phyloP scores from a whole-genome alignment of 1,140 invertebrate genomes.

The Zaprionus kolodkinae region DNA sequence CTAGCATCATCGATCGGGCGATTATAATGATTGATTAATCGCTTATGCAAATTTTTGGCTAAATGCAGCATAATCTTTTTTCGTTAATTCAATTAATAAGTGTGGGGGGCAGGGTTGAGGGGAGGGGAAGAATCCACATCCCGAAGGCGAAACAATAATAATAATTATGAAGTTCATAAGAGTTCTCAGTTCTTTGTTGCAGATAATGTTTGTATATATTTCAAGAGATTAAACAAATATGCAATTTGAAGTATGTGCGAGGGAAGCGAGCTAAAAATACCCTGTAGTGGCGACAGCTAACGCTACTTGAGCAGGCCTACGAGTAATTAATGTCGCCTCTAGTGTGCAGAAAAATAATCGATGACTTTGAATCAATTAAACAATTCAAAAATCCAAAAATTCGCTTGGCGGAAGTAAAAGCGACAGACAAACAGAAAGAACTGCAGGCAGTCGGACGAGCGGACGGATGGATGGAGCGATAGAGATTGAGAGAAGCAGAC shows the following conservation, averaged over 20 bases:
- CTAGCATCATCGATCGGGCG: conserved; percentile 33
- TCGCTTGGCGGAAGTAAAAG: conserved; percentile 75
- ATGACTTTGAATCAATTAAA: conserved; percentile 71
- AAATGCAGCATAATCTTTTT: conserved; percentile 74
- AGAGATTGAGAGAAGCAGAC: conserved; percentile 32
- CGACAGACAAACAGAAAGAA: conserved; percentile 31
- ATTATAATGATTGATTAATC: conserved; percentile 74
- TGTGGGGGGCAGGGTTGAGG: background rate
- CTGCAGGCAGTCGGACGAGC: conserved; percentile 46
- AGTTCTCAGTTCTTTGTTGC: conserved; percentile 39
- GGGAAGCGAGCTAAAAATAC: conserved; percentile 9
- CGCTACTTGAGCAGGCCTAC: conserved; percentile 76
- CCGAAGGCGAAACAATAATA: conserved; percentile 45
- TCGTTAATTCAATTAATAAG: conserved; percentile 75
- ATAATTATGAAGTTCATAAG: conserved; percentile 32
- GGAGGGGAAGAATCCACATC: conserved; percentile 8
- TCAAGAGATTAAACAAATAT: conserved; percentile 3
- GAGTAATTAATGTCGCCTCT: conserved; percentile 74
- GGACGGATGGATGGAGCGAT: conserved; percentile 6
- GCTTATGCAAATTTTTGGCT: conserved; percentile 68
- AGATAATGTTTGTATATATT: background rate
- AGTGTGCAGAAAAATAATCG: conserved; percentile 63
- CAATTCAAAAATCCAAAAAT: conserved; percentile 58
- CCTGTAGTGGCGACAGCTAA: conserved; percentile 38
- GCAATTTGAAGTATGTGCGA: conserved; percentile 25